phyloP scores from a whole-genome alignment of 1,140 invertebrate genomes.

The Paraescarpia echinospica region DNA sequence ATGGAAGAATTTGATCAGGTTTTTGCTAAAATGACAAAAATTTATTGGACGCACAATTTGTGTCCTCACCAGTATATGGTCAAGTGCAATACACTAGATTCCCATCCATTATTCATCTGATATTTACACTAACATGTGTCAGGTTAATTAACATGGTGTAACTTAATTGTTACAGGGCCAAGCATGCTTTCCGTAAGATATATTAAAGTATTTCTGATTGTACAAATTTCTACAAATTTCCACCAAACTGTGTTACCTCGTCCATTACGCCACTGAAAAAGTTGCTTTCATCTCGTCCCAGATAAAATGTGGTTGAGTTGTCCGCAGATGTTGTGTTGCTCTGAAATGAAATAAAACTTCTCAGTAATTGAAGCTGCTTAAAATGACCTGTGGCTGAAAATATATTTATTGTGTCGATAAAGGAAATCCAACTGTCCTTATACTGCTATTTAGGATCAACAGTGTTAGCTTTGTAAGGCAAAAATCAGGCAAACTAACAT shows the following conservation, averaged over 20 bases:
- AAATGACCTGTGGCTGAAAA: not conserved
- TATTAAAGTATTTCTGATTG: not conserved
- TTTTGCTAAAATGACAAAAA: too few relatives aligned
- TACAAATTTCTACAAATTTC: not conserved
- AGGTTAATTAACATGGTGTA: not conserved
- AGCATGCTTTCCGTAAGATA: not conserved
- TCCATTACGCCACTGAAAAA: slow-evolving; percentile 19
- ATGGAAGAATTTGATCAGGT: too few relatives aligned
- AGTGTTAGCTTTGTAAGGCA: too few relatives aligned
- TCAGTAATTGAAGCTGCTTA: not conserved
- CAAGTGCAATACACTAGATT: not conserved
- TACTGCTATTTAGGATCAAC: not conserved
- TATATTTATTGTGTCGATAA: too few relatives aligned
- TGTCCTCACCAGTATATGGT: too few relatives aligned
- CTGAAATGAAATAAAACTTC: not conserved
- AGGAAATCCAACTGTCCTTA: too few relatives aligned
- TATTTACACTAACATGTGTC: not conserved
- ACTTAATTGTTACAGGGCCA: not conserved
- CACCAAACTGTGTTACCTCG: slow-evolving; percentile 12
- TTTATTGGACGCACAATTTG: too few relatives aligned
- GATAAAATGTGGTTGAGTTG: slow-evolving; percentile 8
- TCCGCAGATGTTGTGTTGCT: not conserved
- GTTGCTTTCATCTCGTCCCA: slow-evolving; percentile 9
- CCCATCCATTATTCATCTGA: not conserved
- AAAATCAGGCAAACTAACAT: not conserved